Evolutionary conservation across 2,888 invertebrate genomes (phyloP).

Genomic region (Andrena bucephala): DNA sequence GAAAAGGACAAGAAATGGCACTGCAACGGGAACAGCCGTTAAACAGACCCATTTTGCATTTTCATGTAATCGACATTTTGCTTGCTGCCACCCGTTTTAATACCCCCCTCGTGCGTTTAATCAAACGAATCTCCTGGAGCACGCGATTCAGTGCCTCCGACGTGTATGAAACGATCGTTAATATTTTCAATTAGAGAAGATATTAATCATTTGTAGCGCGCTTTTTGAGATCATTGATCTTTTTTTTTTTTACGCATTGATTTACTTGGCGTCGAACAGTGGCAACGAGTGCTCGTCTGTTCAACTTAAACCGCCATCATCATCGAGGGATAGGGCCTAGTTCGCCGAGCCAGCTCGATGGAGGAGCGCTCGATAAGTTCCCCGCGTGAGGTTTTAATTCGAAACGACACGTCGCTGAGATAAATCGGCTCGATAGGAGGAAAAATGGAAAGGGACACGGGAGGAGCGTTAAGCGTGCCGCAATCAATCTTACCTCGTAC

Average conservation of each 20-base stretch:
- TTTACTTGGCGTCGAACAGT: neutral
- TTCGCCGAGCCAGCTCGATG: neutral
- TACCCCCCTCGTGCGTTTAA: slow-evolving; percentile 39
- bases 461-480: slow-evolving; percentile 57
- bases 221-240: slow-evolving; percentile 7
- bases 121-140: slow-evolving; percentile 29
- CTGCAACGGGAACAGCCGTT: neutral
- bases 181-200: slow-evolving; percentile 41
- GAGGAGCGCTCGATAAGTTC: slow-evolving; percentile 13
- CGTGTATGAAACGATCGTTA: slow-evolving; percentile 31
- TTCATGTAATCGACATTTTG: slow-evolving; percentile 39
- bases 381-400: slow-evolving; percentile 25
- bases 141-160: slow-evolving; percentile 22
- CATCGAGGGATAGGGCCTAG: neutral
- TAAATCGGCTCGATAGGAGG: slow-evolving; percentile 46
- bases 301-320: no score
- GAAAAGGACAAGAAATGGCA: neutral
- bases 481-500: slow-evolving; percentile 65
- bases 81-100: slow-evolving; percentile 41
- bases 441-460: neutral
- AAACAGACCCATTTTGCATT: neutral
- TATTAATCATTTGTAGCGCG: slow-evolving; percentile 22
- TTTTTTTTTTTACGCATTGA: neutral
- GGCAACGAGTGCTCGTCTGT: neutral
- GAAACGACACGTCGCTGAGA: slow-evolving; percentile 44